Evolutionary conservation across 1,140 invertebrate genomes (phyloP).

Genomic region (Hycleus phaleratus): DNA sequence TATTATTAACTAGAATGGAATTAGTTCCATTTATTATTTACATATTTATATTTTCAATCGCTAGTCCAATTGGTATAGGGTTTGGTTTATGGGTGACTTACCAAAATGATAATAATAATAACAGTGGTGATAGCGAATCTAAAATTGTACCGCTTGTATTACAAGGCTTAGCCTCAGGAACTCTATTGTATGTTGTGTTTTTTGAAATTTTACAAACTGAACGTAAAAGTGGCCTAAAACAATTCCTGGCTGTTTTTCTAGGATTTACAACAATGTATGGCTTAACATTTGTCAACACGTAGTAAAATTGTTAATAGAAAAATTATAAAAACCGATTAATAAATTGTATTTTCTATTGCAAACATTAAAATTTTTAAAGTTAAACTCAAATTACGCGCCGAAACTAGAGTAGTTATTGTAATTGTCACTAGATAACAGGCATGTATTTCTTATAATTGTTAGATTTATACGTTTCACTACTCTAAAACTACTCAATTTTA

Average conservation of each 20-base stretch:
- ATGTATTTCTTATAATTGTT: no score
- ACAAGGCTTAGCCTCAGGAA: slow-evolving; percentile 79
- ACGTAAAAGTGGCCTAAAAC: slow-evolving; percentile 56
- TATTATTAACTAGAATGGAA: slow-evolving; percentile 60
- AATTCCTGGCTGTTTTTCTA: slow-evolving; percentile 59
- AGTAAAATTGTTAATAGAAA: no score
- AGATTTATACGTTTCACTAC: no score
- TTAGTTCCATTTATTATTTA: slow-evolving; percentile 55
- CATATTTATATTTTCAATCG: slow-evolving; percentile 67
- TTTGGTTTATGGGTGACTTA: slow-evolving; percentile 59
- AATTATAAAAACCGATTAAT: no score
- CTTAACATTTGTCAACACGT: slow-evolving; percentile 33
- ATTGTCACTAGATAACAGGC: no score
- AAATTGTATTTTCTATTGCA: no score
- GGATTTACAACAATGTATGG: slow-evolving; percentile 74
- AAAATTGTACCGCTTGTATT: slow-evolving; percentile 55
- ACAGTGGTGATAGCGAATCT: slow-evolving; percentile 7
- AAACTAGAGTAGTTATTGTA: no score
- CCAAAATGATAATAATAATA: slow-evolving; percentile 49
- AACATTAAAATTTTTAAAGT: no score
- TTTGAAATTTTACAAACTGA: slow-evolving; percentile 78
- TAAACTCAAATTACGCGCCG: no score
- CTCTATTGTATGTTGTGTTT: slow-evolving; percentile 83
- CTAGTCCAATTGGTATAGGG: slow-evolving; percentile 69
- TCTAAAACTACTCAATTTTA: no score